Percentiles rank a stretch among this genome's conserved stretches.
phyloP scores from a whole-genome alignment of 2,113 vertebrate genomes.

The Dascyllus trimaculatus region DNA sequence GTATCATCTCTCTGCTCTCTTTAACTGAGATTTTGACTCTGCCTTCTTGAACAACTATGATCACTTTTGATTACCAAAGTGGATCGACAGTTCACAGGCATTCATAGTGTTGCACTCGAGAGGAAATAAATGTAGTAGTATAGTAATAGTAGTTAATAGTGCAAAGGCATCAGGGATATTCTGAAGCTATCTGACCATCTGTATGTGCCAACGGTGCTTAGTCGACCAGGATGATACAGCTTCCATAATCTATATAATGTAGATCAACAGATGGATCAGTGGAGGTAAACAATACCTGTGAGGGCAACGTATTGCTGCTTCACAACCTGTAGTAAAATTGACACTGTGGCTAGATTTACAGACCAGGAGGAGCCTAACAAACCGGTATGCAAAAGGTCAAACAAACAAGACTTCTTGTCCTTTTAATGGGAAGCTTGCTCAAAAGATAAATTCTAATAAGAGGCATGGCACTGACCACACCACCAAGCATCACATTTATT shows the following conservation, averaged over 20 bases:
- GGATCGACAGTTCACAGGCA: too few relatives aligned
- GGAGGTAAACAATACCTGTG: too few relatives aligned
- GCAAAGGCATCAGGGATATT: too few relatives aligned
- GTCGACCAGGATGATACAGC: background rate
- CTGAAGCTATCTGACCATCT: too few relatives aligned
- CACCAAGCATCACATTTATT: background rate
- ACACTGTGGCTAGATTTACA: background rate
- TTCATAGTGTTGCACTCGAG: too few relatives aligned
- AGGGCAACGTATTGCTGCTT: background rate
- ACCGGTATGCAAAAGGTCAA: constrained; percentile 12
- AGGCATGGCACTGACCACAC: background rate
- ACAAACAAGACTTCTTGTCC: background rate
- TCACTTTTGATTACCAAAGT: too few relatives aligned
- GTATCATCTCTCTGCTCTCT: too few relatives aligned
- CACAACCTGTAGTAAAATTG: background rate
- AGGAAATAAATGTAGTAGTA: too few relatives aligned
- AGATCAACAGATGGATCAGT: too few relatives aligned
- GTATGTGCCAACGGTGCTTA: background rate
- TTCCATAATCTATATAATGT: background rate
- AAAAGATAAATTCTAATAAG: background rate
- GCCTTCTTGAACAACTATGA: too few relatives aligned
- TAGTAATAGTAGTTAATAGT: too few relatives aligned
- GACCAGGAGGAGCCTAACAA: background rate
- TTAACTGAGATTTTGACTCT: too few relatives aligned
- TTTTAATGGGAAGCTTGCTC: background rate